Evolutionary conservation across 2,113 vertebrate species (phyloP).

Genomic region (Neogobius melanostomus): DNA sequence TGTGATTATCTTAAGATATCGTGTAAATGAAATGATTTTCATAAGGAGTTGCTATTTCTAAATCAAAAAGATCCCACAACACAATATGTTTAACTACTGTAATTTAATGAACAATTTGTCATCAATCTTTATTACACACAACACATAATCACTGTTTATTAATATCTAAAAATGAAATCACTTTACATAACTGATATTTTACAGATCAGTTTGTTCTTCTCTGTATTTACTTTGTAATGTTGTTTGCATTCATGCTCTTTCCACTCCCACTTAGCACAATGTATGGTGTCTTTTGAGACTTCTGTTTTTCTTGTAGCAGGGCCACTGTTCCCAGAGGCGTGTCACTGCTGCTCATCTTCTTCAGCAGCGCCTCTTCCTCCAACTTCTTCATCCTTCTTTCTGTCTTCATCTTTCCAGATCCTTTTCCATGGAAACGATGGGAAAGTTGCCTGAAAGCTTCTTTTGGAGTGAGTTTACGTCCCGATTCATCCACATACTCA

Average conservation of each 20-base stretch:
- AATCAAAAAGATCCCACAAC: not conserved
- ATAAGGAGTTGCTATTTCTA: too few relatives aligned
- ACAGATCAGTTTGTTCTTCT: not conserved
- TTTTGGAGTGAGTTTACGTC: slow-evolving; percentile 87
- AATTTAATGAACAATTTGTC: not conserved
- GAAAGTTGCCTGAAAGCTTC: slow-evolving; percentile 94
- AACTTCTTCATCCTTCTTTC: slow-evolving; percentile 93
- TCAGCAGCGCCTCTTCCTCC: slow-evolving; percentile 89
- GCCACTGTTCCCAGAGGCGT: slow-evolving; percentile 90
- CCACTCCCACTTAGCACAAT: slow-evolving; percentile 92
- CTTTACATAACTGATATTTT: not conserved
- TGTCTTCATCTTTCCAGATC: slow-evolving; percentile 93
- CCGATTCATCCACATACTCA: slow-evolving; percentile 91
- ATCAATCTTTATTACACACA: not conserved
- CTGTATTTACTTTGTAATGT: slow-evolving; percentile 64
- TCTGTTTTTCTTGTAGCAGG: slow-evolving; percentile 94
- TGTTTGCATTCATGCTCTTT: slow-evolving; percentile 90
- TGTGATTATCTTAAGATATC: too few relatives aligned
- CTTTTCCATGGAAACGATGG: slow-evolving; percentile 90
- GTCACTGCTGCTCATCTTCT: slow-evolving; percentile 95
- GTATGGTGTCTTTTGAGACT: slow-evolving; percentile 92
- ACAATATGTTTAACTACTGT: not conserved
- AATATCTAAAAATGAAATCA: not conserved
- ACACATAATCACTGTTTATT: not conserved
- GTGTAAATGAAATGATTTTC: too few relatives aligned